Evolutionary conservation across 2,888 invertebrate genomes (phyloP).

Genomic region (Crioceris asparagi): DNA sequence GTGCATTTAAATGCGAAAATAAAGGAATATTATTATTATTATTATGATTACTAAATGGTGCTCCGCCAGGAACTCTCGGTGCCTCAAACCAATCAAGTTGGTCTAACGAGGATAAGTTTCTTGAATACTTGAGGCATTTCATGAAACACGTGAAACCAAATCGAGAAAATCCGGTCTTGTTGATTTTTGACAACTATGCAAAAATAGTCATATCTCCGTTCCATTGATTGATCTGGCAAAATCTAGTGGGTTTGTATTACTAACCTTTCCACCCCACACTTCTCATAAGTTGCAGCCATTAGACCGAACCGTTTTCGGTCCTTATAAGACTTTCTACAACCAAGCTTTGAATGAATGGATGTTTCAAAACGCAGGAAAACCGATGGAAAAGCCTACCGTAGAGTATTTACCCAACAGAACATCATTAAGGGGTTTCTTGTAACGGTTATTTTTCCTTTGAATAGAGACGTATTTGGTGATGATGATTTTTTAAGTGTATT

Average conservation of each 20-base stretch:
- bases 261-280: too few relatives aligned
- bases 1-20: too few relatives aligned
- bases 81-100: conserved; percentile 18
- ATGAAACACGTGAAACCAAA: conserved; percentile 5
- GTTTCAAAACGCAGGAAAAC: conserved; percentile 12
- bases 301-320: too few relatives aligned
- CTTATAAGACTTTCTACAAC: too few relatives aligned
- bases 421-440: conserved; percentile 9
- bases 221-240: conserved; percentile 8
- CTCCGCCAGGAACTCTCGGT: conserved; percentile 7
- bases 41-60: background rate
- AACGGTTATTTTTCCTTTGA: conserved; percentile 8
- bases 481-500: conserved; percentile 10
- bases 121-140: conserved; percentile 11
- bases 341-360: conserved; percentile 11
- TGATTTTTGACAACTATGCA: too few relatives aligned
- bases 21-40: too few relatives aligned
- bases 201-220: conserved; percentile 1
- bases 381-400: conserved; percentile 11
- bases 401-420: conserved; percentile 9
- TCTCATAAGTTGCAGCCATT: too few relatives aligned
- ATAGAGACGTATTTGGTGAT: conserved; percentile 10
- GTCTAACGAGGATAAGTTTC: conserved; percentile 14
- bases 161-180: too few relatives aligned
- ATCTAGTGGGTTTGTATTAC: too few relatives aligned